phyloP scores from a whole-genome alignment of 2,113 vertebrate species.

The Clarias gariepinus region DNA sequence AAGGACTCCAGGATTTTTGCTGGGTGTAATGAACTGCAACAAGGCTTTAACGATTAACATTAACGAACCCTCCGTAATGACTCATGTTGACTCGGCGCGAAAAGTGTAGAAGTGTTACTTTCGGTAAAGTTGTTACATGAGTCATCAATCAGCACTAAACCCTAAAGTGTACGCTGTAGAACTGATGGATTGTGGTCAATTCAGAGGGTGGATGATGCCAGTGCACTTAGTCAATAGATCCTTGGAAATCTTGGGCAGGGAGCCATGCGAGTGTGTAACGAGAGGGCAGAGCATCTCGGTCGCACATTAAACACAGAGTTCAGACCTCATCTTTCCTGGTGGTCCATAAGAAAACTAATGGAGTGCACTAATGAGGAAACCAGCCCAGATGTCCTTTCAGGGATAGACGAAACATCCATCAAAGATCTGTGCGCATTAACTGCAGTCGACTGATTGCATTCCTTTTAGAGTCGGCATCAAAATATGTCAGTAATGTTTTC shows the following conservation, averaged over 20 bases:
- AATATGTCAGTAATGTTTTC: conserved; percentile 13
- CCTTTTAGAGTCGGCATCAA: background rate
- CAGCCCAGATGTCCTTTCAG: conserved; percentile 14
- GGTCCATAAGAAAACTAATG: conserved; percentile 12
- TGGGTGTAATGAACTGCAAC: background rate
- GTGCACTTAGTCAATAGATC: conserved; percentile 22
- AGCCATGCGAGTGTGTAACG: conserved; percentile 12
- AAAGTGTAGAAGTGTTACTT: background rate
- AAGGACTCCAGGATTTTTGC: background rate
- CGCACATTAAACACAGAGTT: conserved; percentile 25
- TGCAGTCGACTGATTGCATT: background rate
- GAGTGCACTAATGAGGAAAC: conserved; percentile 11
- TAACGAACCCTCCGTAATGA: background rate
- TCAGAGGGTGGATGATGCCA: conserved; percentile 2
- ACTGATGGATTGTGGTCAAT: background rate
- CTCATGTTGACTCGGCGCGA: background rate
- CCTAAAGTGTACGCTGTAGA: background rate
- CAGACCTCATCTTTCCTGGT: conserved; percentile 2
- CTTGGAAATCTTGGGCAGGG: conserved; percentile 25
- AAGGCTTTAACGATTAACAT: background rate
- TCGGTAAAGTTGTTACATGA: background rate
- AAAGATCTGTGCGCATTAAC: conserved; percentile 17
- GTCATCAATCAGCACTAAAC: conserved; percentile 9
- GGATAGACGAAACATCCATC: background rate
- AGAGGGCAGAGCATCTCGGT: background rate